Conservation (phyloP, 2,888 invertebrate species). For the Drosophila nigricruria region DNA sequence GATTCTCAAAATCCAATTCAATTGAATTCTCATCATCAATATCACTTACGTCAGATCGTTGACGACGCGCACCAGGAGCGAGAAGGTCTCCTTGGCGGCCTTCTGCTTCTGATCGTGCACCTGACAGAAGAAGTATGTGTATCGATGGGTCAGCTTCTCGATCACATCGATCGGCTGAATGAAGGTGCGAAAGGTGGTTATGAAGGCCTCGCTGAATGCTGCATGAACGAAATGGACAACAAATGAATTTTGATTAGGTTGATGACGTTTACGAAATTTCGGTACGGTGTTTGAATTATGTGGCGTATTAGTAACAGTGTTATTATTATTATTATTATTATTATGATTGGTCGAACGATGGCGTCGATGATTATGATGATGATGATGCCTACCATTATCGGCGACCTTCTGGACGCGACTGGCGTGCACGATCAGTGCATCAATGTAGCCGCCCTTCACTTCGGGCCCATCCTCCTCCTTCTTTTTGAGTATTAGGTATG, state of each 20-base stretch:
- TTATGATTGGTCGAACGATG: neutral
- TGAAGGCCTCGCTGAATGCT: constrained; percentile 93
- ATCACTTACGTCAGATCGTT: constrained; percentile 96
- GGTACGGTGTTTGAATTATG: constrained; percentile 27
- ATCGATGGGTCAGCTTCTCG: constrained; percentile 91
- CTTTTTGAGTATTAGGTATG: constrained; percentile 92
- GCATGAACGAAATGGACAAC: constrained; percentile 57
- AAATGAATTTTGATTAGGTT: constrained; percentile 40
- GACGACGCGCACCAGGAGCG: constrained; percentile 96
- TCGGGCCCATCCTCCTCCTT: constrained; percentile 94
- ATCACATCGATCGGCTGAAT: constrained; percentile 94
- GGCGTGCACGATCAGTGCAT: constrained; percentile 97
- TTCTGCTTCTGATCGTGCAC: constrained; percentile 89
- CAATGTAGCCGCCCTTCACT: constrained; percentile 96
- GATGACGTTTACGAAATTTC: constrained; percentile 29
- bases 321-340: constrained; percentile 13
- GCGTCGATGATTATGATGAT: constrained; percentile 38
- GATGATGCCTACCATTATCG: constrained; percentile 82
- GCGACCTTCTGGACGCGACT: constrained; percentile 94
- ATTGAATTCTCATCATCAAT: neutral
- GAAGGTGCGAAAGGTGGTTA: constrained; percentile 98
- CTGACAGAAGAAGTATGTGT: constrained; percentile 89
- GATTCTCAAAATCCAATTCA: neutral
- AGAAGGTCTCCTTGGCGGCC: constrained; percentile 94
- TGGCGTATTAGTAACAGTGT: neutral